phyloP scores from a whole-genome alignment of 2,113 vertebrate genomes.

The Mustelus asterias region DNA sequence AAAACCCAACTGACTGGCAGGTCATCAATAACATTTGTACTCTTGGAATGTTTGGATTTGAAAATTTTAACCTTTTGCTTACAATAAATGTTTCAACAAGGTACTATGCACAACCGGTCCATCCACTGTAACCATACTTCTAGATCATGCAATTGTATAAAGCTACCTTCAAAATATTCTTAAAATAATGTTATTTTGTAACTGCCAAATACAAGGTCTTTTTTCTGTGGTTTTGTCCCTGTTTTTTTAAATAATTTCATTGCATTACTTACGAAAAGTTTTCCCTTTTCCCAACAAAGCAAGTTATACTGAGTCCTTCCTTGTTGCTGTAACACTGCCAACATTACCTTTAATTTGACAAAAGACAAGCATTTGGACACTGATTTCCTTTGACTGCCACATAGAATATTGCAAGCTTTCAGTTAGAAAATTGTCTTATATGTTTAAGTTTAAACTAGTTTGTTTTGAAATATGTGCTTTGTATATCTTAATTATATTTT shows the following conservation, averaged over 20 bases:
- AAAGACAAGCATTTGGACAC: neutral
- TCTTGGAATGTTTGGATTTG: neutral
- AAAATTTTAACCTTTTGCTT: neutral
- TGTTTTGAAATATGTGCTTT: neutral
- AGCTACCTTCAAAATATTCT: constrained; percentile 42
- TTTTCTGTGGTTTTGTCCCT: constrained; percentile 87
- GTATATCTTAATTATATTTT: neutral
- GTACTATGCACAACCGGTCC: neutral
- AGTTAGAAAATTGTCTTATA: neutral
- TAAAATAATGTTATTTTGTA: constrained; percentile 83
- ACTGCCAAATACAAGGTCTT: constrained; percentile 80
- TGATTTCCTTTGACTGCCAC: neutral
- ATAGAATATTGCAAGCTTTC: neutral
- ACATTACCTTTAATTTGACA: neutral
- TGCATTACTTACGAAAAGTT: no score
- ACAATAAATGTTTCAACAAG: neutral
- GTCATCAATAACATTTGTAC: no score
- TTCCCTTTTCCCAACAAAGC: no score
- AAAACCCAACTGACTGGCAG: no score
- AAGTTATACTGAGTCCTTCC: no score
- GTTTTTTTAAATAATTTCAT: constrained; percentile 60
- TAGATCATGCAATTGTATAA: neutral
- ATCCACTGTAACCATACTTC: neutral
- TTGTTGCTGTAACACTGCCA: neutral
- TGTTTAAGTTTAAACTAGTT: no score